Base-by-base conservation (phyloP, 2,888 invertebrate genomes). In the Diaphora mendica region DNA sequence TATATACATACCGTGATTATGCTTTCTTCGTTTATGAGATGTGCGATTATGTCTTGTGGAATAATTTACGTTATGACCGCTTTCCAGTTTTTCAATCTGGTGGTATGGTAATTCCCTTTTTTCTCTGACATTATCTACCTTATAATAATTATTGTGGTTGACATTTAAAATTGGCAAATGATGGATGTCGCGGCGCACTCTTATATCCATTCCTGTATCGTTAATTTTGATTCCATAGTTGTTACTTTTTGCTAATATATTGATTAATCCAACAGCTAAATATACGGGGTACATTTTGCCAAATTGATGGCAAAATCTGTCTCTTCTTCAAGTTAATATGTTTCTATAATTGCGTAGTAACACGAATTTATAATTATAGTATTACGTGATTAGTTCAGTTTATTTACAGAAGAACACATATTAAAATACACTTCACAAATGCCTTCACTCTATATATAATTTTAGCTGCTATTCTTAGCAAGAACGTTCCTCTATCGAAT, bases 171-270 rank as follows among this genome's bases (percentile, higher is more conserved):
- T 65, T 20, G 64, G 0, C 42, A 17, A 17, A 48, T 55, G 17
- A 17, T 69, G 48, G 1, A 77, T 23, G 23, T 81, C 74, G 70
- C 91, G 79, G 11, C 85, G 77, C 0, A 91, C 90, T 59, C 88
- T 44, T 7, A 88, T 67, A 26, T 88, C 73, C 13, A 87, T 76
- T 35, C 55, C 64, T 0, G 86, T 85, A 23, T 86, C 75, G 0
- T 83, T 72, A 0, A 72, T 70, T 4, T 87, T 77, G 0, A 91
- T 90, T 0, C 85, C 89, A 64, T 87, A 90, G 55, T 90, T 91
- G 7, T 84, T 72, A 0, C 75, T 67, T 51, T 85, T 82, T 0
- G 83, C 86, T 0, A 89, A 59, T 15, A 91, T 75, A 7, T 89
- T 88, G 0, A 87, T 30, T 0, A 90, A 64, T 0, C 88, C 78